phyloP scores from a whole-genome alignment of 2,113 vertebrate species.

The Glaucomys volans region DNA sequence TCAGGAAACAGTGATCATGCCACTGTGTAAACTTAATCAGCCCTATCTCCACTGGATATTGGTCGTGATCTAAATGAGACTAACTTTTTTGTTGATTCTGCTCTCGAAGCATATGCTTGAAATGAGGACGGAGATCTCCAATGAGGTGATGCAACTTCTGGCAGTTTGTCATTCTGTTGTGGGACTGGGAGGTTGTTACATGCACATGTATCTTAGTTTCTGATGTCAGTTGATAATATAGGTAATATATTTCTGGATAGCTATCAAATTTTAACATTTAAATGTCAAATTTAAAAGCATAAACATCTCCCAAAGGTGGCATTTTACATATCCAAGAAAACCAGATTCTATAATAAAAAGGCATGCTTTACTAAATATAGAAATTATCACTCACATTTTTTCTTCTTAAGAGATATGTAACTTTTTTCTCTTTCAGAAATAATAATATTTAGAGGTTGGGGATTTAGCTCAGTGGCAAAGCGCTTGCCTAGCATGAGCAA shows the following conservation, averaged over 20 bases:
- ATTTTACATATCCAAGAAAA: not conserved
- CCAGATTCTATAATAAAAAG: not conserved
- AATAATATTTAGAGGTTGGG: constrained; percentile 5
- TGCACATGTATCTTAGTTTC: not conserved
- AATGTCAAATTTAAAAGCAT: not conserved
- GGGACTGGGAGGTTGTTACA: not conserved
- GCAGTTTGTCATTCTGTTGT: not conserved
- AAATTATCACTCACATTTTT: not conserved
- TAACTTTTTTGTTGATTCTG: not conserved
- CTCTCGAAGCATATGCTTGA: not conserved
- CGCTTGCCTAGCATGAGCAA: too few relatives aligned
- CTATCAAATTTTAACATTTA: constrained; percentile 14
- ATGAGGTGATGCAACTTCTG: not conserved
- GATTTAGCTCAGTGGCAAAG: too few relatives aligned
- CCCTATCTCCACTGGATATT: not conserved
- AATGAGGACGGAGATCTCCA: not conserved
- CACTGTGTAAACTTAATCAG: not conserved
- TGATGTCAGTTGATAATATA: not conserved
- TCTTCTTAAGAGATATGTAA: not conserved
- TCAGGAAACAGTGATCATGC: not conserved
- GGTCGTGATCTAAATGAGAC: not conserved
- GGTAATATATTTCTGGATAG: not conserved
- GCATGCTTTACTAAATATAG: not conserved
- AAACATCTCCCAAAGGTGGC: not conserved
- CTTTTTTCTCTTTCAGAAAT: not conserved